Percentiles rank a stretch among this genome's conserved stretches.
Conservation (phyloP, 1,140 invertebrate species). For the Apis laboriosa region DNA sequence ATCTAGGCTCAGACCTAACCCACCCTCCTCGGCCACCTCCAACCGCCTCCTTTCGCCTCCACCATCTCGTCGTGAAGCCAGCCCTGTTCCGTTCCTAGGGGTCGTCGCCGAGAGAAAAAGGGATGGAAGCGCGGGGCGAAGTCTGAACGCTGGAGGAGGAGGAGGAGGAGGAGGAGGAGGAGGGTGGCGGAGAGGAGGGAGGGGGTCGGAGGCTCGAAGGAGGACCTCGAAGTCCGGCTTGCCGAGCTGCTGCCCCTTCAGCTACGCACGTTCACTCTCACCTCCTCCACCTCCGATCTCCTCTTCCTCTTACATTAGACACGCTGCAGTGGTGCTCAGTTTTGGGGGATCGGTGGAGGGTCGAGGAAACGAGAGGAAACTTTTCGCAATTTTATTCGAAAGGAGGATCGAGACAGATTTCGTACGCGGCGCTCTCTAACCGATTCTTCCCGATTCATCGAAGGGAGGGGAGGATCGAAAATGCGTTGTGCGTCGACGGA, state of each 20-base stretch:
- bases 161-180: constrained; percentile 43
- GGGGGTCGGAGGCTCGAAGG: constrained; percentile 56
- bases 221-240: constrained; percentile 73
- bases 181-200: constrained; percentile 31
- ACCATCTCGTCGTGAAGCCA: constrained; percentile 71
- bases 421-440: too few relatives aligned
- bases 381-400: neutral
- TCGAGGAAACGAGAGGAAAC: too few relatives aligned
- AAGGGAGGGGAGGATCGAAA: too few relatives aligned
- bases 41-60: constrained; percentile 72
- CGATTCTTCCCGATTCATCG: too few relatives aligned
- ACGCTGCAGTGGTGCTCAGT: constrained; percentile 64
- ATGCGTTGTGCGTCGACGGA: too few relatives aligned
- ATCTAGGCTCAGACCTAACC: constrained; percentile 75
- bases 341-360: neutral
- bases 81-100: constrained; percentile 74
- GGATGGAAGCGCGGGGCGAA: constrained; percentile 23
- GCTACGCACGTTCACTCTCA: constrained; percentile 75
- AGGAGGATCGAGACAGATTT: too few relatives aligned
- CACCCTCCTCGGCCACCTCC: constrained; percentile 71
- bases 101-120: constrained; percentile 53
- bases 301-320: constrained; percentile 71
- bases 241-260: constrained; percentile 69
- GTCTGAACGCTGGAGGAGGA: constrained; percentile 11
- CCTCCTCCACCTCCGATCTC: constrained; percentile 63